phyloP scores from a whole-genome alignment of 1,140 invertebrate species.

The Physella acuta region DNA sequence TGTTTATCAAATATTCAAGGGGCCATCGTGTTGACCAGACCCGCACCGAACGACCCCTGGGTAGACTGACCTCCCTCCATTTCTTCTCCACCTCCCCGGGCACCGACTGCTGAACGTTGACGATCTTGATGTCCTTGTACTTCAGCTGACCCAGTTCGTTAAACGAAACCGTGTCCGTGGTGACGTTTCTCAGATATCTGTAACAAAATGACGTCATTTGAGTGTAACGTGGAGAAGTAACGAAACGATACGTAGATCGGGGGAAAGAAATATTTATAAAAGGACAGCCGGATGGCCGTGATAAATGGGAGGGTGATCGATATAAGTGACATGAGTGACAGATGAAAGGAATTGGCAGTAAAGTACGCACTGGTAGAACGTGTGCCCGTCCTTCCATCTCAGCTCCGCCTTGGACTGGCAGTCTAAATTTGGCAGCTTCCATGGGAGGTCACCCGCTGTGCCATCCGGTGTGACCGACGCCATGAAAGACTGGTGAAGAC shows the following conservation, averaged over 20 bases:
- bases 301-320: too few relatives aligned
- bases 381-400: slow-evolving; percentile 5
- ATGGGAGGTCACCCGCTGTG: not conserved
- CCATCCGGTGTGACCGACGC: slow-evolving; percentile 5
- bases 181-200: slow-evolving; percentile 13
- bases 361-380: slow-evolving; percentile 9
- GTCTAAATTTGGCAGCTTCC: slow-evolving; percentile 15
- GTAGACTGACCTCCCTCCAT: slow-evolving; percentile 10
- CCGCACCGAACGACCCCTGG: too few relatives aligned
- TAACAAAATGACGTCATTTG: not conserved
- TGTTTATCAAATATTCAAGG: too few relatives aligned
- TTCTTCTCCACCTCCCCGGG: slow-evolving; percentile 9
- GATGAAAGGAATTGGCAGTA: not conserved
- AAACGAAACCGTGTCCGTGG: slow-evolving; percentile 4
- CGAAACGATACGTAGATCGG: too few relatives aligned
- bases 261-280: too few relatives aligned
- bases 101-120: slow-evolving; percentile 11
- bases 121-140: slow-evolving; percentile 9
- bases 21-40: too few relatives aligned
- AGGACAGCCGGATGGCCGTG: too few relatives aligned
- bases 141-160: slow-evolving; percentile 18
- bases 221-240: too few relatives aligned
- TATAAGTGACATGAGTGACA: too few relatives aligned
- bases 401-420: slow-evolving; percentile 18
- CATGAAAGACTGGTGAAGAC: not conserved